Evolutionary conservation across 2,797 vertebrate genomes (phyloP).

Genomic region (Diglossa cyanea): DNA sequence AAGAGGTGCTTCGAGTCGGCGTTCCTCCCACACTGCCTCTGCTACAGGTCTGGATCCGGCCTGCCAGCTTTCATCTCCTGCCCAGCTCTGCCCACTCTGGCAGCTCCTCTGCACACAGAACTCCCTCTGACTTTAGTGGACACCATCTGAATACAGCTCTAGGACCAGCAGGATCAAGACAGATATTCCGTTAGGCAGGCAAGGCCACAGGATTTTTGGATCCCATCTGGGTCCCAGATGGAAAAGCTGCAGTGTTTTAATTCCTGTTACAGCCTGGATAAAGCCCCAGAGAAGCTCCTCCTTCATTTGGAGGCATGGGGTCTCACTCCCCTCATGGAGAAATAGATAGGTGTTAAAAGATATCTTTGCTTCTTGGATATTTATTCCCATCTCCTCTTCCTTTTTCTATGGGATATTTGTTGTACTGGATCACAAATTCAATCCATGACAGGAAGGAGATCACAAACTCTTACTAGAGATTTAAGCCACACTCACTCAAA

Average conservation of each 20-base stretch:
- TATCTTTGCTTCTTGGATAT: background rate
- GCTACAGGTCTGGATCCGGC: constrained; percentile 53
- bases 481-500: background rate
- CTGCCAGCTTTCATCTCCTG: constrained; percentile 59
- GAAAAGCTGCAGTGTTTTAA: constrained; percentile 7
- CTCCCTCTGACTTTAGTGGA: constrained; percentile 42
- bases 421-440: background rate
- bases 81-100: constrained; percentile 49
- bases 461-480: background rate
- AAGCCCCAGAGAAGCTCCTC: background rate
- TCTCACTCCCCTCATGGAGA: background rate
- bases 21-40: constrained; percentile 54
- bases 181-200: background rate
- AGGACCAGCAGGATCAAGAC: background rate
- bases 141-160: background rate
- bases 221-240: constrained; percentile 50
- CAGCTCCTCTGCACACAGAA: constrained; percentile 37
- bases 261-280: background rate
- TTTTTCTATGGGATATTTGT: background rate
- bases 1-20: constrained; percentile 40
- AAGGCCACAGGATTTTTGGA: constrained; percentile 15
- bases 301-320: background rate
- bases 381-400: background rate
- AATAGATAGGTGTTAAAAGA: background rate
- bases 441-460: background rate